Evolutionary conservation across 2,113 vertebrate genomes (phyloP), one percentile per base, ranked within the genome.

Genomic region (Triplophysa rosa): DNA sequence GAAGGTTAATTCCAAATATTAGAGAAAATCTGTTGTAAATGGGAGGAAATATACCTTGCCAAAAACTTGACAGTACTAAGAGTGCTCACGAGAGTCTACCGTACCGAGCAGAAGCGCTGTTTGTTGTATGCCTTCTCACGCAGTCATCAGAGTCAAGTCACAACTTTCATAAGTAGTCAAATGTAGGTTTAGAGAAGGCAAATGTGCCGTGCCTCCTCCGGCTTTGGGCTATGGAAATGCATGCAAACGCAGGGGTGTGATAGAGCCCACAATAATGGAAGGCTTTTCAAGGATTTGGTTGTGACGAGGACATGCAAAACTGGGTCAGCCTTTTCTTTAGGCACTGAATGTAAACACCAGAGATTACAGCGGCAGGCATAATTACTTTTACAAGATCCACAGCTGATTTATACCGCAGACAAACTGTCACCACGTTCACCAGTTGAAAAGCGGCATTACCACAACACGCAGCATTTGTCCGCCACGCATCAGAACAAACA

Each of bases 261-360:
- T 88, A 80, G 78, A 87, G 85, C 85, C 88, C 83, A n/a, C 67
- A 71, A 84, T 85, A 88, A 87, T 87, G 89, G 90, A 91, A 90
- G 86, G 86, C 83, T 84, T 91, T 91, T 89, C 65, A 80, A 89
- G 84, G 87, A 87, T 86, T 83, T 82, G 82, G 83, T 88, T 89
- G 85, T 89, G 90, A 92, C 91, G 91, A 93, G 90, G 86, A 92
- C 90, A 92, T 91, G 89, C 91, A 91, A 92, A 75, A 91, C 86
- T 90, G 86, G 88, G 90, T 91, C 87, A 89, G 45, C 85, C 89
- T 91, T 92, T 89, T 88, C 87, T 90, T 90, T 86, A 84, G 87
- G 85, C 87, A 85, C 85, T 87, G 85, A 89, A 89, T 87, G 88
- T 90, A 90, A 91, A 92, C 89, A 84, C 79, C 84, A 85, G 88